Conservation (phyloP, 2,797 vertebrate species). For the Hypotaenidia philippensis region DNA sequence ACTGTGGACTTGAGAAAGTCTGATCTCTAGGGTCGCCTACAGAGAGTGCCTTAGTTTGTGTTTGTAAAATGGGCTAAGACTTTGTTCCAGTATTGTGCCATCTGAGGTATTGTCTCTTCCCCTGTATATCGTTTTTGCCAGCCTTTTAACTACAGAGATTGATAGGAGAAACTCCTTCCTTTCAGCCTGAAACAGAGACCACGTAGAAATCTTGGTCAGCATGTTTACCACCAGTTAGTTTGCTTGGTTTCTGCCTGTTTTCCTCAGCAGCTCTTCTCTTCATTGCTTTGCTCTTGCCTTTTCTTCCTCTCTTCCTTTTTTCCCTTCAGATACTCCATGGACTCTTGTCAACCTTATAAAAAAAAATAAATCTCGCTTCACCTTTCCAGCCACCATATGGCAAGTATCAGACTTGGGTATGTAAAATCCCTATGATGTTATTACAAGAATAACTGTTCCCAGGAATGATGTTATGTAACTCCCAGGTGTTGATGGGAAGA, state of each 20-base stretch:
- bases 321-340: background rate
- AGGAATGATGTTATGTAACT: background rate
- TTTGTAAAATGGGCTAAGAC: background rate
- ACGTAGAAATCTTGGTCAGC: background rate
- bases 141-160: background rate
- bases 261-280: background rate
- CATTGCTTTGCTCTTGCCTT: background rate
- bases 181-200: background rate
- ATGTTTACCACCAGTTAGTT: background rate
- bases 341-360: background rate
- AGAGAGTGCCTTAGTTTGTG: background rate
- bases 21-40: background rate
- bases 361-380: background rate
- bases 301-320: background rate
- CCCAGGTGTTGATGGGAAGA: background rate
- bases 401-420: background rate
- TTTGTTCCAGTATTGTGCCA: background rate
- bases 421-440: background rate
- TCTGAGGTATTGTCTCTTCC: background rate
- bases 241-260: background rate
- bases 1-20: background rate
- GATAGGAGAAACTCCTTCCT: background rate
- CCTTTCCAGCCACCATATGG: background rate
- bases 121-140: background rate
- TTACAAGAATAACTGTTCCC: background rate